Evolutionary conservation across 1,140 invertebrate genomes (phyloP), one percentile per base, ranked within the genome.

Genomic region (Ericerus pela): DNA sequence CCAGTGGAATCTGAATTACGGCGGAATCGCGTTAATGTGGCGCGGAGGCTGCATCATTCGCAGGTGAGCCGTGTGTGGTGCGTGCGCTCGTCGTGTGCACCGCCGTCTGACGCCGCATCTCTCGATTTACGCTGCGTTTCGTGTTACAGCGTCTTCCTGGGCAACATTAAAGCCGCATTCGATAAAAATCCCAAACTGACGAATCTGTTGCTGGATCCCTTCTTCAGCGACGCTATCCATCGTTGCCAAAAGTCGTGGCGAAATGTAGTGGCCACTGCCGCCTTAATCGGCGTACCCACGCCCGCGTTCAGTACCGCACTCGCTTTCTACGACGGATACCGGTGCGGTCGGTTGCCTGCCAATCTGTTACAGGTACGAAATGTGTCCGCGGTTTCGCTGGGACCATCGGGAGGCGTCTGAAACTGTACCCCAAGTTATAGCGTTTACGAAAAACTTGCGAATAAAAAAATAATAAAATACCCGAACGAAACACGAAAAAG

Each of bases 11-110:
- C 73, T 99, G 14, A 98, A 99, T 71, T 96, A 97, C 66, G 96
- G 96, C 51, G 88, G 87, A 31, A 97, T 99, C 64, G 96, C 96
- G 14, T 73, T 99, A 0, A 99, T 99, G 96, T 99, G 96, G 96
- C 78, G 96, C 61, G 96, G 96, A 22, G 96, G 96, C 29, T 99
- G 96, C 68, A 99, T 99, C 66, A 99, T 98, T 66, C 79, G 94
- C 67, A 95, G 83, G 81, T 82, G 68, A 37, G 26, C 55, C n/a
- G 47, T 14, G 41, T 14, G n/a, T 18, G 41, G n/a, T 16, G 5
- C 20, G 11, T 1, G 26, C 31, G 11, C 11, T 20, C 1, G 18
- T 31, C 28, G 28, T 51, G 14, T 22, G 2, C 5, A 51, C 14
- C 14, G 6, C 26, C 16, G 6, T 22, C 16, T 14, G 5, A 22